A percentile compares a stretch with the other conserved stretches of the same genome.
Conservation (phyloP, 2,888 invertebrate genomes). For the Xestobium rufovillosum region DNA sequence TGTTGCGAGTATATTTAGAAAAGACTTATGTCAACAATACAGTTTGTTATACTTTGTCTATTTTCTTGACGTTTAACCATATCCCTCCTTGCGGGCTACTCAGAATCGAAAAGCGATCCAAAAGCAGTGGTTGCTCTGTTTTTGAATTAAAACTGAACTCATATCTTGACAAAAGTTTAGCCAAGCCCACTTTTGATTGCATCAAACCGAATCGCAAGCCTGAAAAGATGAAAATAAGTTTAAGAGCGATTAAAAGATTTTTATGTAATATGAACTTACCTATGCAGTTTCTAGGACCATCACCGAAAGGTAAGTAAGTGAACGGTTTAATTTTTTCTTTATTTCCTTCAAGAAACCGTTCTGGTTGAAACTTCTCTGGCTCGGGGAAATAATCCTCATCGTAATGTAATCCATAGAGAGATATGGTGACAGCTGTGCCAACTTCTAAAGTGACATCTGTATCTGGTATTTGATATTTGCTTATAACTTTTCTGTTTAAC, state of each 20-base stretch:
- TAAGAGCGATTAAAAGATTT: background rate
- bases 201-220: slow-evolving; percentile 27
- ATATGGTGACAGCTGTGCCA: slow-evolving; percentile 26
- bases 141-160: slow-evolving; percentile 17
- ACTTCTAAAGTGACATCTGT: slow-evolving; percentile 23
- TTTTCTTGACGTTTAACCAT: slow-evolving; percentile 16
- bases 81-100: slow-evolving; percentile 12
- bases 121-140: slow-evolving; percentile 14
- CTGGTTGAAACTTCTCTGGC: slow-evolving; percentile 36
- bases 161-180: slow-evolving; percentile 21
- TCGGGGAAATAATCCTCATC: slow-evolving; percentile 34
- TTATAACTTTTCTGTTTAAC: slow-evolving; percentile 27
- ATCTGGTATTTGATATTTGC: slow-evolving; percentile 26
- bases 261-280: slow-evolving; percentile 10
- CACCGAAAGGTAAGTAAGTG: too few relatives aligned
- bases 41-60: slow-evolving; percentile 3
- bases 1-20: too few relatives aligned
- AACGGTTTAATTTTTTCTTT: slow-evolving; percentile 22
- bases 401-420: slow-evolving; percentile 31
- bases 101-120: slow-evolving; percentile 12
- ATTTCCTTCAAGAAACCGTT: slow-evolving; percentile 32
- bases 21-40: too few relatives aligned
- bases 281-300: slow-evolving; percentile 17
- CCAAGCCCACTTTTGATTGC: slow-evolving; percentile 25
- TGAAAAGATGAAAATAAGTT: slow-evolving; percentile 14